Evolutionary conservation across 2,797 vertebrate species (phyloP), one percentile per base, ranked within the genome.

Genomic region (Sebastes minor): DNA sequence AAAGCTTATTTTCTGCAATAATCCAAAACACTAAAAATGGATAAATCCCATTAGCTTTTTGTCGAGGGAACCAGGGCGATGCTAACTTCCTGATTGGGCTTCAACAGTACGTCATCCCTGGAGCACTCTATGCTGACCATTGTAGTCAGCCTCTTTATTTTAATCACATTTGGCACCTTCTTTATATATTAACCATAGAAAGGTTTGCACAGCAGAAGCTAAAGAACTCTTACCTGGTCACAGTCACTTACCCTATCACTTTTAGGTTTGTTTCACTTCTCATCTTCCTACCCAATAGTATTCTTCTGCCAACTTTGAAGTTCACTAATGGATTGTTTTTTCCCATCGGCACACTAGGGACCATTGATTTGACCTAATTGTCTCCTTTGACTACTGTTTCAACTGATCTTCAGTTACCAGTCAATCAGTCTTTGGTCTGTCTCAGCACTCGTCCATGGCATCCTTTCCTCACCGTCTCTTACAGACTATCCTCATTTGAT

Each of bases 281-380:
- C 71, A 72, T 79, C 71, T 76, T 22, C 61, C 68, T 78, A 28
- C 71, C 80, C 55, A 81, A 35, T 77, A 78, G 8, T 79, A 62
- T 78, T 88, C 76, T 73, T 89, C 83, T 80, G 42, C 63, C 81
- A 33, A 80, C 81, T 89, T 74, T 86, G 53, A 83, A 73, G 38
- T 81, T 88, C 77, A 93, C 89, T 93, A 94, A 93, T 88, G 52
- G 75, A 86, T 84, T 83, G 6, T 79, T 90, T 91, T 86, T 85
- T 71, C 82, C 89, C 88, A 88, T 90, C 94, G 91, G 91, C 91
- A 81, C 82, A 81, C 81, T 82, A 80, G 86, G 87, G 71, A 73
- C 88, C 87, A 89, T 84, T 90, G 87, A 93, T 92, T 94, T 91
- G 71, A 86, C 84, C 79, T 83, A 2, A 79, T 81, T 86, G 35